Percentiles rank a stretch among this genome's conserved stretches.
These are phyloP conservation scores for Ceratosolen fusciceps DNA, from an alignment of 1,140 invertebrate genomes.

Conservation along the genomic window DNA sequence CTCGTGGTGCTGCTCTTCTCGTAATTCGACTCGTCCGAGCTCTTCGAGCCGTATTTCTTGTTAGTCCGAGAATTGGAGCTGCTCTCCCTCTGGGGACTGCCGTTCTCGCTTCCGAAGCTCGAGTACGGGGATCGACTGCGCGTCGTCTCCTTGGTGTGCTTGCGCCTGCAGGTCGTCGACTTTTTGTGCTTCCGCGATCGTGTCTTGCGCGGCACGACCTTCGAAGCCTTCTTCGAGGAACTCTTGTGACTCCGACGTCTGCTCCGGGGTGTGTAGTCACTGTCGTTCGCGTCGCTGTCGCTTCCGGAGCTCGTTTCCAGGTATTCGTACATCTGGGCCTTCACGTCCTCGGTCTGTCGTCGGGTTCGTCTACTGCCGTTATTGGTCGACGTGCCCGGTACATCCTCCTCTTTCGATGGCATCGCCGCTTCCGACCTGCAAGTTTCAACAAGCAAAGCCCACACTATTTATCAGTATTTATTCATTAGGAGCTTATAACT, in stretches of 20 bases:
- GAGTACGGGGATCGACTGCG: constrained; percentile 39
- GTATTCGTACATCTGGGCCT: constrained; percentile 28
- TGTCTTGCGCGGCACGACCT: constrained; percentile 19
- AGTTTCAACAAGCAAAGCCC: not conserved
- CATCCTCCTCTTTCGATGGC: constrained; percentile 35
- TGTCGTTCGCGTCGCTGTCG: constrained; percentile 52
- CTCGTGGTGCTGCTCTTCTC: constrained; percentile 18
- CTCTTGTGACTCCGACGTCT: constrained; percentile 40
- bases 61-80: not conserved
- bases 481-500: too few species aligned
- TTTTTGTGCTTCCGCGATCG: constrained; percentile 49
- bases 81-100: constrained; percentile 6
- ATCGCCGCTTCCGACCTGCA: not conserved
- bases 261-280: constrained; percentile 52
- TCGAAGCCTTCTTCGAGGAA: constrained; percentile 47
- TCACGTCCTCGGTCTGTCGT: constrained; percentile 8
- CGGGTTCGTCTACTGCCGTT: constrained; percentile 3
- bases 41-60: constrained; percentile 23
- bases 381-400: constrained; percentile 41
- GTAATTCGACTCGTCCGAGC: constrained; percentile 8
- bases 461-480: not conserved
- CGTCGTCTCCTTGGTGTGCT: constrained; percentile 1
- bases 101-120: constrained; percentile 48
- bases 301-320: constrained; percentile 26
- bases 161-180: constrained; percentile 40